Base-by-base conservation (phyloP, 2,888 invertebrate species). In the Xestobium rufovillosum region DNA sequence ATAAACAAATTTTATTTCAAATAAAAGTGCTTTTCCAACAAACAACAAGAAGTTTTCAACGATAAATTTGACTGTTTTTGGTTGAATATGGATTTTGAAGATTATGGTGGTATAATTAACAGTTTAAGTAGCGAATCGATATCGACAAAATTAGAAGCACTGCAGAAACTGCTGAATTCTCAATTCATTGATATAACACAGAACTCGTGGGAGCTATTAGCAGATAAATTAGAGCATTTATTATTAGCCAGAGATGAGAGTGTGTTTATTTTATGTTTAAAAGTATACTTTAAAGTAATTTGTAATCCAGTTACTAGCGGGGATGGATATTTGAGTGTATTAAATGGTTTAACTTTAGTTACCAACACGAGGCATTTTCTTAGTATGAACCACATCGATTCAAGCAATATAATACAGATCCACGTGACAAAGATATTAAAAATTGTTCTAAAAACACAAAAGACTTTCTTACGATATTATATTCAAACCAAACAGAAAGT, bases 201-300 rank as follows among this genome's bases (percentile, higher is more conserved):
- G 13, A 43, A 44, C 31, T 15, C 42, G 26, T 51, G 51, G 50
- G 23, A 28, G 4, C 31, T 42, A 8, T 23, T 50, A 13, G 38
- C 48, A 6, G 31, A 42, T 34, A 36, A 36, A 26, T 38, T 53
- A 26, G 44, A 44, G n/a, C 41, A 49, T 14, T 48, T 44, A 39
- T 40, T 53, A 11, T 29, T 44, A 17, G 45, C 38, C 31, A 16
- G 34, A 12, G 44, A 42, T 28, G 38, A 41, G 26, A 41, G 45
- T 10, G 23, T 50, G 10, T 51, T 51, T 31, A n/a, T 29, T n/a
- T 34, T 31, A 16, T 39, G 42, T 23, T 39, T 50, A 9, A 42
- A 45, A 38, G 31, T 51, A 6, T 46, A 49, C 34, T 43, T 43
- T 14, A 49, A 46, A 41, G 38, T 52, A n/a, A 43, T 49, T 3